Evolutionary conservation across 2,113 vertebrate species (phyloP), one percentile per base, ranked within the genome.

Genomic region (Stercorarius parasiticus): DNA sequence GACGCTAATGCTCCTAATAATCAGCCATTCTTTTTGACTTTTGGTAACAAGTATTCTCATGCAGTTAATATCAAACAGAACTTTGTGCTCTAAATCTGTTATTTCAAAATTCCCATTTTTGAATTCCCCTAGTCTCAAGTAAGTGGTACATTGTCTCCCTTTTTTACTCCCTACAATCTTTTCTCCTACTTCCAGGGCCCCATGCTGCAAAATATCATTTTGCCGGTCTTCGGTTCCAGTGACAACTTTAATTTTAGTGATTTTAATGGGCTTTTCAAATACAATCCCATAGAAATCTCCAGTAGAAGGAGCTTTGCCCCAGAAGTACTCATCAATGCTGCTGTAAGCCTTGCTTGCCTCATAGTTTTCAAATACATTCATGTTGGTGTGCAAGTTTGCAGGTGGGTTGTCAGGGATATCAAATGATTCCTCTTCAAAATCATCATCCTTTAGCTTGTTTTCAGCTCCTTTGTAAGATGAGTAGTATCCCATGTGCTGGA

Each of bases 401-500:
- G 99, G 99, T 14, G 99, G 99, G 56, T 99, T 99, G 97, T 99
- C 99, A 3, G 99, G 99, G 67, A 99, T 99, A 93, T 99, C 99
- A 65, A 99, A 98, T 7, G 98, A 99, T 90, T 99, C 99, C 65
- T 99, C 99, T 97, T 99, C 99, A 86, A 99, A 99, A 96, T 99
- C 99, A 47, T 99, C 99, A 80, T 99, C 99, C 93, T 99, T 99
- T 83, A 99, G 97, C 82, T 99, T 99, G 96, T 99, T 99, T 95
- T 99, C 99, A 2, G 98, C 99, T 43, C 99, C 99, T 96, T 99
- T 99, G 86, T 99, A 99, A 12, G 99, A 99, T 2, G 99, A 99
- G 84, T 99, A 99, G 97, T 99, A 99, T 79, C 99, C 99, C 99
- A 99, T 99, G 96, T 99, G 99, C 93, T 99, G 99, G 96, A 99